Evolutionary conservation across 2,797 vertebrate species (phyloP).

Genomic region (Pygocentrus nattereri): DNA sequence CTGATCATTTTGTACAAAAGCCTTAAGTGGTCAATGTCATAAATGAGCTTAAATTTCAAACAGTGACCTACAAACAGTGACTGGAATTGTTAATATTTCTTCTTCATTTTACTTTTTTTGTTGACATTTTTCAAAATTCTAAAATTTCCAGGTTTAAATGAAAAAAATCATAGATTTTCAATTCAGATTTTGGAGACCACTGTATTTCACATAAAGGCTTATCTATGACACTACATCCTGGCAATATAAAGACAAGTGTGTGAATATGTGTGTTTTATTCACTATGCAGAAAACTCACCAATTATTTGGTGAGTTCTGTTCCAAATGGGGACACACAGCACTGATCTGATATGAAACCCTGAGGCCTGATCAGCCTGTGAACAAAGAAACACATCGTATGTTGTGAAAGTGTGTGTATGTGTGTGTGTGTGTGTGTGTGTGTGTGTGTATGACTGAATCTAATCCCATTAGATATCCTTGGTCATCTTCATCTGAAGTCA

Average conservation of each 20-base stretch:
- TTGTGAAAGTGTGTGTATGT: background rate
- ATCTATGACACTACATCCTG: too few species aligned
- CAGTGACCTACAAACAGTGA: too few species aligned
- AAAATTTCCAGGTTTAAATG: too few species aligned
- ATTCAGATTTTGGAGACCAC: too few species aligned
- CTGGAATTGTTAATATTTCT: too few species aligned
- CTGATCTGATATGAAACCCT: conserved; percentile 84
- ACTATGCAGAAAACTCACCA: conserved; percentile 66
- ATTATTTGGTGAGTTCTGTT: conserved; percentile 86
- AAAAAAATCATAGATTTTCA: too few species aligned
- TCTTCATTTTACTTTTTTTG: too few species aligned
- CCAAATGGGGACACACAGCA: conserved; percentile 85
- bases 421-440: background rate
- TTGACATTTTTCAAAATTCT: too few species aligned
- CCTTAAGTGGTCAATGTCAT: too few species aligned
- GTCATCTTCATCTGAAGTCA: background rate
- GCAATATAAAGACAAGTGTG: background rate
- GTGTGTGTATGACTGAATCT: background rate
- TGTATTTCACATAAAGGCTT: too few species aligned
- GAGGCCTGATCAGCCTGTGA: conserved; percentile 81
- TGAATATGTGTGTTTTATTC: conserved; percentile 6
- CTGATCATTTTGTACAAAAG: too few species aligned
- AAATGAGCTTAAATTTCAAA: too few species aligned
- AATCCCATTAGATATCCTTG: background rate
- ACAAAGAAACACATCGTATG: conserved; percentile 14